Evolutionary conservation across 2,113 vertebrate species (phyloP).

Genomic region (Gopherus evgoodei): DNA sequence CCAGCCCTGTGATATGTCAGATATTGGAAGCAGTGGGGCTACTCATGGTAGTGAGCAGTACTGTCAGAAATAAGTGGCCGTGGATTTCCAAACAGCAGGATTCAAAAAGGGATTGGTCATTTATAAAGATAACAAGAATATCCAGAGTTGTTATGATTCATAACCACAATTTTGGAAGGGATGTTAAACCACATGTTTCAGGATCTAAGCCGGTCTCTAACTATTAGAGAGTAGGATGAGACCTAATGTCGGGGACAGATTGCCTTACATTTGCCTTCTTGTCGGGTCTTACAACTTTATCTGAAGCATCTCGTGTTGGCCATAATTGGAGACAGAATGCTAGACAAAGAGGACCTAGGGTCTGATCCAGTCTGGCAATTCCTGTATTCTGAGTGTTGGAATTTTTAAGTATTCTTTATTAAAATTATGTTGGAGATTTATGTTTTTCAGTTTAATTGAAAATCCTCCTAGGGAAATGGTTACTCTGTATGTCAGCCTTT

Average conservation of each 20-base stretch:
- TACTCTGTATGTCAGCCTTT: not conserved
- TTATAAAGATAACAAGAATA: not conserved
- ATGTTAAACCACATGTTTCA: not conserved
- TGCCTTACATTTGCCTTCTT: not conserved
- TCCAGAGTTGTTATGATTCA: not conserved
- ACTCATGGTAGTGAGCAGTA: rapidly evolving
- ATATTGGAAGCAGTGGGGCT: not conserved
- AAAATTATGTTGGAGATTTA: not conserved
- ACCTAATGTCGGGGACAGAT: not conserved
- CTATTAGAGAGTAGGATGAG: not conserved
- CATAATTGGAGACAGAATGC: not conserved
- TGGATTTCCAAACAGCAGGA: not conserved
- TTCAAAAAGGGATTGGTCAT: not conserved
- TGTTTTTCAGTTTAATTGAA: not conserved
- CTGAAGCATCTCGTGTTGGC: not conserved
- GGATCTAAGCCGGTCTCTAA: not conserved
- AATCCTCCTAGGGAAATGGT: not conserved
- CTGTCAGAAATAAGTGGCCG: not conserved
- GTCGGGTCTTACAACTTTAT: not conserved
- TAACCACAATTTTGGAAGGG: not conserved
- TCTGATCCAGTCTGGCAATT: not conserved
- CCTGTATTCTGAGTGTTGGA: not conserved
- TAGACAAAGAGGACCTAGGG: not conserved
- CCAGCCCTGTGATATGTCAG: not conserved
- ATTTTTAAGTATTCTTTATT: not conserved